Evolutionary conservation across 2,797 vertebrate species (phyloP), one percentile per base, ranked within the genome.

Genomic region (Chelon auratus): DNA sequence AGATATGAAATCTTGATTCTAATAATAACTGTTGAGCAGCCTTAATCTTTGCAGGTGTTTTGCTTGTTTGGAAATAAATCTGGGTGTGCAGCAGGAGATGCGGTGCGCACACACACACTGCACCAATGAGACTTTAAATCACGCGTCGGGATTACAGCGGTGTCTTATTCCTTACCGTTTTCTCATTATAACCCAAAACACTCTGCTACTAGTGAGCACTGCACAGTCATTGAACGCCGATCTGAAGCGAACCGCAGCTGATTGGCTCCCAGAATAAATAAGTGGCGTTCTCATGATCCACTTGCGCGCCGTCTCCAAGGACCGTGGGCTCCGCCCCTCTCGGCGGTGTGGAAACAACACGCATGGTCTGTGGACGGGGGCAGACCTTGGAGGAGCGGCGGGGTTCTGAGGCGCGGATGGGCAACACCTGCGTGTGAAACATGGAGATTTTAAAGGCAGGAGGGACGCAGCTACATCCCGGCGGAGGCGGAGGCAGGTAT

Each of bases 301-400:
- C 58, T 91, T 18, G 83, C 66, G 1, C 76, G 40, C 82, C 86
- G 91, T 92, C 90, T 91, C 88, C 84, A 71, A 71, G 90, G 84
- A 4, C 77, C 82, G 64, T 9, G 72, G 59, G 79, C 83, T 18
- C 91, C 91, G 85, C 90, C 91, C 82, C 89, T 74, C 68, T 33
- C 77, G 20, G 70, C 78, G 78, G 74, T 68, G 83, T 84, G 78
- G 83, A 76, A 81, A 87, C 88, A 85, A 85, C 89, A 91, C 90
- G 90, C 91, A 83, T 91, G 92, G 89, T 89, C 68, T 26, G 81
- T 20, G 68, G 65, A 75, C 72, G 7, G 30, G 3, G 53, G 61
- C 86, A 78, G 80, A 88, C 66, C 70, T 63, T 22, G 72, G 75
- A 75, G 78, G 70, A 66, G 70, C 70, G 47, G 54, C 70, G 1